Percentiles rank a stretch among this genome's conserved stretches.
Evolutionary conservation across 2,113 vertebrate genomes (phyloP).

Genomic region (Centropristis striata): DNA sequence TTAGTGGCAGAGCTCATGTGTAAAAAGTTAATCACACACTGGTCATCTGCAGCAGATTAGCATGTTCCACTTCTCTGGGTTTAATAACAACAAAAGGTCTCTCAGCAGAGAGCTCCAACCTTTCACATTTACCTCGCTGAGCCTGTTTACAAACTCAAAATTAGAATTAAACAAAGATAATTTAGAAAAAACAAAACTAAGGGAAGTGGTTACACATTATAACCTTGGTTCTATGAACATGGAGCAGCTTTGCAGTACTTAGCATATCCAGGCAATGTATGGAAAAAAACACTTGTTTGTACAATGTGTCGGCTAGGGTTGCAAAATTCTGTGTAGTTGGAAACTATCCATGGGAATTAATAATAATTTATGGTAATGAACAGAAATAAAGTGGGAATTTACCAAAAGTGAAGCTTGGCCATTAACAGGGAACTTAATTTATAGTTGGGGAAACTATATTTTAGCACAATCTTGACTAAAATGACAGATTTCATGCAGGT

Average conservation of each 20-base stretch:
- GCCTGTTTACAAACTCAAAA: constrained; percentile 9
- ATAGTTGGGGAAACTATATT: no score
- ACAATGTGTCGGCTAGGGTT: no score
- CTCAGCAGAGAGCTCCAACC: neutral
- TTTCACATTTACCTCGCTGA: neutral
- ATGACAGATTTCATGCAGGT: no score
- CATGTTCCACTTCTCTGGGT: constrained; percentile 37
- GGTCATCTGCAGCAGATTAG: constrained; percentile 52
- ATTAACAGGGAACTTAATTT: no score
- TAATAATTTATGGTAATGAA: no score
- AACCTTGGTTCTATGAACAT: neutral
- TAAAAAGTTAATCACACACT: no score
- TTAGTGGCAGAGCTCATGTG: constrained; percentile 28
- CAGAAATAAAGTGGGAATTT: no score
- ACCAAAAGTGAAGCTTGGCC: no score
- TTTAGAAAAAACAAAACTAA: neutral
- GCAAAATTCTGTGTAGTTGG: no score
- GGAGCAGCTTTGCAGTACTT: neutral
- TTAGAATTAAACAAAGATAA: constrained; percentile 1
- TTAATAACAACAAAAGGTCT: constrained; percentile 37
- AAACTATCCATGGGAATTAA: no score
- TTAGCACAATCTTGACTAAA: no score
- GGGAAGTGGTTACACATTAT: neutral
- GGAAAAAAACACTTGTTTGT: neutral
- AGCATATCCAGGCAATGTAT: neutral